A percentile compares a stretch with the other conserved stretches of the same genome.
phyloP scores from a whole-genome alignment of 2,113 vertebrate genomes.

The Cichladusa arquata region DNA sequence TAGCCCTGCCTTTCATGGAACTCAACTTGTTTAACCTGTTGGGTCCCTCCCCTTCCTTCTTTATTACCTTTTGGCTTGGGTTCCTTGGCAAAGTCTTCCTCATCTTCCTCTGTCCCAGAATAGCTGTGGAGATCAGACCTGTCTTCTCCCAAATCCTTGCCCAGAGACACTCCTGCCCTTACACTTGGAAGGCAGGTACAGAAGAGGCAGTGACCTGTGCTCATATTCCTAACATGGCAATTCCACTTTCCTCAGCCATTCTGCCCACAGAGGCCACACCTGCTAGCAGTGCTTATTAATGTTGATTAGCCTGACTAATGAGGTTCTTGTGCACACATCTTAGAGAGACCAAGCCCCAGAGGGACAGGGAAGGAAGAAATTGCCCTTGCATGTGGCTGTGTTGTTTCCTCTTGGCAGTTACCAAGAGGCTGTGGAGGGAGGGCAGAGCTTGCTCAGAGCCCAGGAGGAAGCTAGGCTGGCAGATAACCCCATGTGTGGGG shows the following conservation, averaged over 20 bases:
- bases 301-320: not conserved
- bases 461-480: not conserved
- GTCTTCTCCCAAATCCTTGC: not conserved
- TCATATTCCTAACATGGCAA: not conserved
- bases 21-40: not conserved
- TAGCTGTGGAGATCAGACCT: not conserved
- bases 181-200: not conserved
- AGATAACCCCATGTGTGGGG: rapidly evolving
- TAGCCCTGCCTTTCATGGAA: not conserved
- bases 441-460: not conserved
- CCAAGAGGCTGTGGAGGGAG: not conserved
- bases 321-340: not conserved
- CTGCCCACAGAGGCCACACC: not conserved
- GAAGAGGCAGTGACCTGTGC: not conserved
- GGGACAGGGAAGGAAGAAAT: not conserved
- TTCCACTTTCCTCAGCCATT: not conserved
- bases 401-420: not conserved
- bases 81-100: not conserved
- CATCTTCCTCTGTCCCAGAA: not conserved
- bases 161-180: not conserved
- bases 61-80: not conserved
- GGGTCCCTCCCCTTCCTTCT: not conserved
- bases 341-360: not conserved
- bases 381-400: not conserved
- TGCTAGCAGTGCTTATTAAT: not conserved